Evolutionary conservation across 2,888 invertebrate species (phyloP).

Genomic region (Xestia c-nigrum): DNA sequence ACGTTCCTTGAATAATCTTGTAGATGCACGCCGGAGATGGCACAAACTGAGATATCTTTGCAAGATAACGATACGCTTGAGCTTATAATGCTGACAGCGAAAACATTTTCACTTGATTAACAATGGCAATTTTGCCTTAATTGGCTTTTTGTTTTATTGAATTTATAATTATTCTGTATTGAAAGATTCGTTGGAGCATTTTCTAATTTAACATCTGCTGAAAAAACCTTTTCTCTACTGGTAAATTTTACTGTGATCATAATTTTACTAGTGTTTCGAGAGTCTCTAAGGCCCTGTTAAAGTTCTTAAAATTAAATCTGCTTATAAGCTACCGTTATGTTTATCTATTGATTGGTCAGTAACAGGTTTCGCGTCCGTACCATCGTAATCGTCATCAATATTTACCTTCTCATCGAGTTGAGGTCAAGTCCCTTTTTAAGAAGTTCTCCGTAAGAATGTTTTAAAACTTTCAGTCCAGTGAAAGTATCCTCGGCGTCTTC

Average conservation of each 20-base stretch:
- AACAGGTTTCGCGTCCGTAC: slow-evolving; percentile 50
- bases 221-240: neutral
- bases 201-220: neutral
- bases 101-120: slow-evolving; percentile 68
- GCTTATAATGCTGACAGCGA: slow-evolving; percentile 58
- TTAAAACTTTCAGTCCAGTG: slow-evolving; percentile 90
- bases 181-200: neutral
- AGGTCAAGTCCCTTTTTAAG: slow-evolving; percentile 79
- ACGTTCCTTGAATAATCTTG: slow-evolving; percentile 44
- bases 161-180: slow-evolving; percentile 17
- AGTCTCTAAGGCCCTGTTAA: slow-evolving; percentile 6
- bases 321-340: slow-evolving; percentile 59
- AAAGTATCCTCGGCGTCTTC: slow-evolving; percentile 89
- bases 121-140: slow-evolving; percentile 29
- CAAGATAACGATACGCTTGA: slow-evolving; percentile 67
- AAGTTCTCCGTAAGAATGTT: slow-evolving; percentile 88
- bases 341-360: slow-evolving; percentile 47
- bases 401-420: slow-evolving; percentile 81
- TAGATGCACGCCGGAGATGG: slow-evolving; percentile 51
- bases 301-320: slow-evolving; percentile 24
- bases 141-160: slow-evolving; percentile 29
- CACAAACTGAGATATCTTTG: slow-evolving; percentile 52
- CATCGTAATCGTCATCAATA: slow-evolving; percentile 57
- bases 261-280: neutral
- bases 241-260: neutral